A percentile compares a stretch with the other conserved stretches of the same genome.
These are phyloP conservation scores for Heteromyza rotundicornis DNA, from an alignment of 2,888 invertebrate genomes.

Conservation along the genomic window DNA sequence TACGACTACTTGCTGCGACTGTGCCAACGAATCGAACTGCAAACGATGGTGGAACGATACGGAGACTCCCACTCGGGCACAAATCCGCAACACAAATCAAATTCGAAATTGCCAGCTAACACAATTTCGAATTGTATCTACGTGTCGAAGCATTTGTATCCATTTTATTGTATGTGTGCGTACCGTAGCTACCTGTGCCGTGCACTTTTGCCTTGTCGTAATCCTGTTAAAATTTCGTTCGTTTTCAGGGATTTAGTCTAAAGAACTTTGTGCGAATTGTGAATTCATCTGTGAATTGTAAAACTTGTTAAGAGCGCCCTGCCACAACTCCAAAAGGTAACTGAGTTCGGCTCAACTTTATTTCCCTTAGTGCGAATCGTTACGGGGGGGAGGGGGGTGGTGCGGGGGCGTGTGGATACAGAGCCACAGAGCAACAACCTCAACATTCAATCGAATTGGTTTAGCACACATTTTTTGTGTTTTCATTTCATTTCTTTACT, in stretches of 20 bases:
- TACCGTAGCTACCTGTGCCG: neutral
- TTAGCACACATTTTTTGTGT: no score
- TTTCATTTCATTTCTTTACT: no score
- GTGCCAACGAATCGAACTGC: no score
- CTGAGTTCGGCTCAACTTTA: no score
- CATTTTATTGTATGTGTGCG: neutral
- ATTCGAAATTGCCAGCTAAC: constrained; percentile 15
- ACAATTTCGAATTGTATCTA: constrained; percentile 7
- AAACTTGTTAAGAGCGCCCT: constrained; percentile 21
- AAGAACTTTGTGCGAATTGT: constrained; percentile 16
- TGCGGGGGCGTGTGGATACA: no score
- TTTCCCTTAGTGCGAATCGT: no score
- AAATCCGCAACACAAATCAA: constrained; percentile 13
- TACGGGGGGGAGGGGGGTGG: no score
- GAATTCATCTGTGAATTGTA: constrained; percentile 18
- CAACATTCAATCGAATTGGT: no score
- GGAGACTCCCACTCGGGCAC: no score
- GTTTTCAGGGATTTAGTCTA: constrained; percentile 13
- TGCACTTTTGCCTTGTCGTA: neutral
- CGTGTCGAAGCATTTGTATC: neutral
- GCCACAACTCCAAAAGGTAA: no score
- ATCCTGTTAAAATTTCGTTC: constrained; percentile 11
- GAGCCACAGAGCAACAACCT: no score
- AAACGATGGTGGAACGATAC: no score
- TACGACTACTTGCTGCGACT: neutral